Base-by-base conservation (phyloP, 2,888 invertebrate genomes). In the Empis stercorea region DNA sequence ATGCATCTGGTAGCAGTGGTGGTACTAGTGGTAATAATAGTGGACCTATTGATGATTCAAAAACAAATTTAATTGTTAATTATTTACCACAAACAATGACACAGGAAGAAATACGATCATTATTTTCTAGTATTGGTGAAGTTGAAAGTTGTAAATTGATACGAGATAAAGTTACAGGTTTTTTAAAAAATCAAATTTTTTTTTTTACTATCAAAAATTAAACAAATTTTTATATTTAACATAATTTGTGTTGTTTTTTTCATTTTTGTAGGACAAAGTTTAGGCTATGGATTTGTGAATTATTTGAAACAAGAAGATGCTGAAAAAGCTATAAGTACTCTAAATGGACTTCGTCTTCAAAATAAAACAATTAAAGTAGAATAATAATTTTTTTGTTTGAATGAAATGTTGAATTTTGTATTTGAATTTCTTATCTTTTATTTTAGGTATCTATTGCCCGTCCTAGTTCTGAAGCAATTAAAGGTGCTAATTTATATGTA, bases 271-370 rank as follows among this genome's bases (percentile, higher is more conserved):
- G 99, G 97, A 64, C 99, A 99, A 78, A 96, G 95, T 75, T 82
- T 99, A 68, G 99, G 99, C 63, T 99, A 99, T 73, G 99, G 97
- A 62, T 99, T 99, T 76, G 99, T 99, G 64, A 99, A 99, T 79
- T 99, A 96, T 75, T 89, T 93, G 68, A 82, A 91, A 62, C 81
- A 91, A 53, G 95, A 95, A 73, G 97, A 99, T 73, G 99, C 99
- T 52, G 92, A 94, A 70, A 96, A 97, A 74, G 99, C 99, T 56
- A 96, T 99, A 72, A 86, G 85, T 71, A 94, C 95, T 50, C 80
- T 99, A 61, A 99, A 99, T 73, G 97, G 97, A 60, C 83, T 99
- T 58, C 81, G 97, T 58, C 80, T 99, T 59, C 97, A 99, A 74
- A 99, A 99, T 74, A 99, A 99, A 80, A 99, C 96, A 50, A 99